phyloP scores from a whole-genome alignment of 2,888 invertebrate species.

The Himalopsyche japonica region DNA sequence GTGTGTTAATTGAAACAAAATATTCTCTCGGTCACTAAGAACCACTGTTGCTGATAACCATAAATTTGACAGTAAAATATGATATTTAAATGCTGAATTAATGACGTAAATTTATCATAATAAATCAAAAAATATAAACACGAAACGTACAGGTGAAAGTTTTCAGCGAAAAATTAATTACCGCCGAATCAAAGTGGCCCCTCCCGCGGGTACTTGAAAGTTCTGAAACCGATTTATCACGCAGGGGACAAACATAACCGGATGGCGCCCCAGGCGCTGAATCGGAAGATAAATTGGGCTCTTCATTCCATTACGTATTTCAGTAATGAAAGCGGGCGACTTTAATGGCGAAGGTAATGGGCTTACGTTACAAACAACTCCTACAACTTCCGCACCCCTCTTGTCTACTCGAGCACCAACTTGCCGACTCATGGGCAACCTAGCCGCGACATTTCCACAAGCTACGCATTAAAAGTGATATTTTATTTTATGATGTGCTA shows the following conservation, averaged over 20 bases:
- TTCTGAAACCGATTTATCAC: conserved; percentile 32
- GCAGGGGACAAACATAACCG: conserved; percentile 26
- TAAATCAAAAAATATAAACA: neutral
- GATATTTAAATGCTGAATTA: no score
- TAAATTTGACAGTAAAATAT: no score
- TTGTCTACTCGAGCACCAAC: neutral
- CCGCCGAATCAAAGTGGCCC: conserved; percentile 11
- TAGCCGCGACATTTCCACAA: neutral
- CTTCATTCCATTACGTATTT: conserved; percentile 37
- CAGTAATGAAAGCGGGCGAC: conserved; percentile 36
- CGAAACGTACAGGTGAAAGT: neutral
- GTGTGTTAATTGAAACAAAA: no score
- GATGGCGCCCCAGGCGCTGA: conserved; percentile 14
- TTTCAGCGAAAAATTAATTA: conserved; percentile 11
- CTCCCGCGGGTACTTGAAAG: conserved; percentile 17
- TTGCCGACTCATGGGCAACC: neutral
- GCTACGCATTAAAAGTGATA: neutral
- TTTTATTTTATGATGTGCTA: neutral
- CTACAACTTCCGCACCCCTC: conserved; percentile 19
- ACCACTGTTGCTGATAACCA: no score
- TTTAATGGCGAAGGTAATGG: conserved; percentile 38
- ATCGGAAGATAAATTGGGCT: conserved; percentile 34
- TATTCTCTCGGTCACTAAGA: no score
- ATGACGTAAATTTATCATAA: no score
- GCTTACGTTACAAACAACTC: conserved; percentile 31